Conservation (phyloP, 2,888 invertebrate species). For the Aporophyla nigra region DNA sequence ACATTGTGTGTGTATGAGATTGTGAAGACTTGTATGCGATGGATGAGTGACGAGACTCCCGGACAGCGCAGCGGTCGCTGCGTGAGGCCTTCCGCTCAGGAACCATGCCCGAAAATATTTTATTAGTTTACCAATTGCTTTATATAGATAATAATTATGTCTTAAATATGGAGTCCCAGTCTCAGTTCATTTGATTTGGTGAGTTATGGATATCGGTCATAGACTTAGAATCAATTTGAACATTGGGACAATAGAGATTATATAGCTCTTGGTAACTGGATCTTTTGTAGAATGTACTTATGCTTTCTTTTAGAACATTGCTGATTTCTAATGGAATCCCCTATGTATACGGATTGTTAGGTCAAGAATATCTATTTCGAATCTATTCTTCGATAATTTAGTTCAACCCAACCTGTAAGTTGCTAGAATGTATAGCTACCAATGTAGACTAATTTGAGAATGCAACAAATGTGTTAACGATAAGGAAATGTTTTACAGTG, state of each 20-base stretch:
- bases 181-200: not conserved
- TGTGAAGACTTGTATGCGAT: conserved; percentile 38
- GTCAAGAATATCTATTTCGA: not conserved
- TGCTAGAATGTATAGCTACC: not conserved
- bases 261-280: not conserved
- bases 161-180: not conserved
- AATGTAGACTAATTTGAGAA: not conserved
- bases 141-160: not conserved
- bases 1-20: conserved; percentile 42
- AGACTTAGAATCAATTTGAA: not conserved
- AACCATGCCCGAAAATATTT: conserved; percentile 37
- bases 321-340: not conserved
- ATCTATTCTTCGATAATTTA: not conserved
- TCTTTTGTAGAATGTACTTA: not conserved
- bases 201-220: not conserved
- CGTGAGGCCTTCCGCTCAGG: conserved; percentile 71
- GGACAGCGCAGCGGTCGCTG: conserved; percentile 56
- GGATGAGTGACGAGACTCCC: conserved; percentile 66
- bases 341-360: not conserved
- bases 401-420: no score
- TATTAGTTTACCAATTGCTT: not conserved
- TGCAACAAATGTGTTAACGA: conserved; percentile 4
- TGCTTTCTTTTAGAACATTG: not conserved
- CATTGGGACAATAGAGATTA: not conserved
- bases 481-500: not conserved